Evolutionary conservation across 2,888 invertebrate species (phyloP), one percentile per base, ranked within the genome.

Genomic region (Tanaodytes sp.): DNA sequence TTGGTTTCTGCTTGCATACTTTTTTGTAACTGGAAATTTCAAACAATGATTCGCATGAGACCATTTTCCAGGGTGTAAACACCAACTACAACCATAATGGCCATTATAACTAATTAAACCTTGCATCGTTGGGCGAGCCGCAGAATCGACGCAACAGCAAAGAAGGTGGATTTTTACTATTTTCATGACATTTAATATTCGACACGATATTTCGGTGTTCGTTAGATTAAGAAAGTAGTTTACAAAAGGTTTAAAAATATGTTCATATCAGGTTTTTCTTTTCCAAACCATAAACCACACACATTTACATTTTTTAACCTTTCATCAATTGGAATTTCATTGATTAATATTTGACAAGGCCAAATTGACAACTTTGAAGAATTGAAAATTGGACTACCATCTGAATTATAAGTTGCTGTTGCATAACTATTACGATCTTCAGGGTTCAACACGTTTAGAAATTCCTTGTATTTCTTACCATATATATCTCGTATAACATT

Each of bases 201-300:
- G 55, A 15, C 64, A 71, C 5, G 12, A 6, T 12, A 67, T 43
- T 2, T 66, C 66, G 8, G 8, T 6, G 8, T n/a, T n/a, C 8
- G 27, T 6, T 27, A 27, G 9, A 9, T 4, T 27, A 9, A 6
- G 4, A 61, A 51, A 30, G 33, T 43, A 23, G 9, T 59, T 31
- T 2, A 42, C 46, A 46, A 67, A 67, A 9, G 59, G 36, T 20
- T 16, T 23, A 27, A 61, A 42, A 52, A 61, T 5, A 61, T 30
- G 12, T 27, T n/a, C 57, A 68, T 68, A 12, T 62, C 33, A 23
- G 51, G 55, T 23, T 70, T 70, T 8, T 39, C 43, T 31, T 45
- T 52, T 9, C 61, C 52, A 46, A 61, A 65, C 65, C 70, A 65
- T 8, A 70, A 37, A n/a, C 40, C 65, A n/a, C 19, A 55, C n/a